phyloP scores from a whole-genome alignment of 2,113 vertebrate genomes.

The Poicephalus gulielmi region DNA sequence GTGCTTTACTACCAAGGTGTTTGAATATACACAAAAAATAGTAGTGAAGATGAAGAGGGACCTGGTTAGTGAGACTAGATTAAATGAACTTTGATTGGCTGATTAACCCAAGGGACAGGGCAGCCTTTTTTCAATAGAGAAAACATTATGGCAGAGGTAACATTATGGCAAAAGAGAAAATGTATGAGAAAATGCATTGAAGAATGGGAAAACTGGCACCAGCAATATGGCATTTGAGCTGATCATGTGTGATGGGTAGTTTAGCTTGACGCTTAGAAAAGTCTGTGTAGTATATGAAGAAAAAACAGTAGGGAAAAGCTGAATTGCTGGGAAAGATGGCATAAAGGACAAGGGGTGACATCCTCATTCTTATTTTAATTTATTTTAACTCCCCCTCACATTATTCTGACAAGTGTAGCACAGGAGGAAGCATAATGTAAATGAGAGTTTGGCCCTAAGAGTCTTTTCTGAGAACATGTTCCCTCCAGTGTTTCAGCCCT shows the following conservation, averaged over 20 bases:
- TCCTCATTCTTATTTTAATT: neutral
- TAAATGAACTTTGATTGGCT: neutral
- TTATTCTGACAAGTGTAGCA: neutral
- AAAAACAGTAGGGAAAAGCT: neutral
- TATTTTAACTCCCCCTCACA: neutral
- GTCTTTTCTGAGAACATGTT: neutral
- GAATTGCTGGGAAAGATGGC: neutral
- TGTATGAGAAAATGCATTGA: neutral
- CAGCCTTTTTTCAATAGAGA: neutral
- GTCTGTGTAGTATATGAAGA: neutral
- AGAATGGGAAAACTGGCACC: neutral
- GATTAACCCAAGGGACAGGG: neutral
- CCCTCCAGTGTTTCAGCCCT: neutral
- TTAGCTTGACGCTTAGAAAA: neutral
- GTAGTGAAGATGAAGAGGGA: neutral
- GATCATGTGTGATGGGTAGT: fast-evolving
- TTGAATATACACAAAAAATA: neutral
- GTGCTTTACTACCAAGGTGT: neutral
- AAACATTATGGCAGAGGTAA: neutral
- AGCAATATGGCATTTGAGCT: neutral
- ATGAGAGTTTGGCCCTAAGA: neutral
- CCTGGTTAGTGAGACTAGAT: neutral
- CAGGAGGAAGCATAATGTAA: neutral
- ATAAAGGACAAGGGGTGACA: neutral
- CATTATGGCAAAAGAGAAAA: neutral